Conservation (phyloP, 2,888 invertebrate species). For the Drosophila atroscutellata region DNA sequence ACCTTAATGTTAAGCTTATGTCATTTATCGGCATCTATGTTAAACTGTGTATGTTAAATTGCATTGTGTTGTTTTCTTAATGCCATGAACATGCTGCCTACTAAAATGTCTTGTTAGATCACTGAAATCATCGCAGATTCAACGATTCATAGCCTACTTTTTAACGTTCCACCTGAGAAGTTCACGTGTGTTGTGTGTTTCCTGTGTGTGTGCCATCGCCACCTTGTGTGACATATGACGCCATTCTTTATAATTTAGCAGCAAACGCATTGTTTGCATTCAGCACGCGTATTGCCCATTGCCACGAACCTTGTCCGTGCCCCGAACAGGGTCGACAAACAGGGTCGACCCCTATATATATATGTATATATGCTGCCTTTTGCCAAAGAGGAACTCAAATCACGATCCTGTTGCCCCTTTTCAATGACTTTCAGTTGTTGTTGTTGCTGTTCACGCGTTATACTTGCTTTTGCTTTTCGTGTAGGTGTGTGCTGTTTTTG, state of each 20-base stretch:
- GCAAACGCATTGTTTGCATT: conserved; percentile 55
- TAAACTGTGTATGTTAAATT: neutral
- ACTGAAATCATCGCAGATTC: conserved; percentile 31
- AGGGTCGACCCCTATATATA: neutral
- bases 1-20: neutral
- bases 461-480: neutral
- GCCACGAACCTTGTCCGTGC: conserved; percentile 45
- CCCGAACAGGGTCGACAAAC: conserved; percentile 11
- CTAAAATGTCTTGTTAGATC: conserved; percentile 5
- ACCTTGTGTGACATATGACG: conserved; percentile 52
- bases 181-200: conserved; percentile 2
- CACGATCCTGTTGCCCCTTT: conserved; percentile 21
- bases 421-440: neutral
- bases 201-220: neutral
- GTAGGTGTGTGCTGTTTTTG: neutral
- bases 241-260: conserved; percentile 63
- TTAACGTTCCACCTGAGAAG: neutral
- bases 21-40: neutral
- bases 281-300: conserved; percentile 58
- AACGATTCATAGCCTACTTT: conserved; percentile 7
- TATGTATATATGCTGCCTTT: neutral
- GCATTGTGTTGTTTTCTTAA: neutral
- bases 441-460: neutral
- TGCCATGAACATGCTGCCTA: conserved; percentile 7
- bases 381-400: conserved; percentile 23